Conservation (phyloP, 2,888 invertebrate species). For the Andrena flavipes region DNA sequence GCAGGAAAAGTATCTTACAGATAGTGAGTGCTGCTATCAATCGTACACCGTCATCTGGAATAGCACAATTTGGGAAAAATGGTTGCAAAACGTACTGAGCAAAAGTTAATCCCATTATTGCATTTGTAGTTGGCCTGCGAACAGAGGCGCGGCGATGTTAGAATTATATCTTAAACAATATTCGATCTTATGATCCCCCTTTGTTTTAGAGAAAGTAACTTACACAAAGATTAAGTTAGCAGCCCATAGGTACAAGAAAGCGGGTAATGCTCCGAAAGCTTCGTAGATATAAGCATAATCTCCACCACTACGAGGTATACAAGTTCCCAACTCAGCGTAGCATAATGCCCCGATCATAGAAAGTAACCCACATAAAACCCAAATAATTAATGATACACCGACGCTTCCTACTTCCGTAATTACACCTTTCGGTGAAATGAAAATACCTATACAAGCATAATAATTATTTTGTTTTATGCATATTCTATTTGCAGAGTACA, state of each 20-base stretch:
- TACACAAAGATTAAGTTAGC: slow-evolving; percentile 98
- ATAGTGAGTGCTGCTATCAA: slow-evolving; percentile 93
- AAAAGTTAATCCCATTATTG: slow-evolving; percentile 98
- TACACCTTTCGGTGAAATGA: slow-evolving; percentile 97
- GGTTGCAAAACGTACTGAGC: slow-evolving; percentile 96
- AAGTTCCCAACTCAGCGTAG: slow-evolving; percentile 97
- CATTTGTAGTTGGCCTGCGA: slow-evolving; percentile 96
- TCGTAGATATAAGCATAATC: slow-evolving; percentile 98
- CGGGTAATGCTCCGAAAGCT: slow-evolving; percentile 95
- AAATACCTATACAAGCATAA: slow-evolving; percentile 89
- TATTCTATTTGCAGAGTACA: background rate
- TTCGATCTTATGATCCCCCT: background rate
- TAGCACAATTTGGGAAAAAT: slow-evolving; percentile 91
- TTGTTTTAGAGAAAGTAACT: slow-evolving; percentile 81
- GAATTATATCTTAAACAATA: background rate
- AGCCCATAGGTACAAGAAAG: slow-evolving; percentile 98
- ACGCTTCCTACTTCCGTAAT: slow-evolving; percentile 95
- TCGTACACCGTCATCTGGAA: slow-evolving; percentile 90
- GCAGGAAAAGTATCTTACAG: slow-evolving; percentile 86
- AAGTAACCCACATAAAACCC: slow-evolving; percentile 94
- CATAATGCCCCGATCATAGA: slow-evolving; percentile 98
- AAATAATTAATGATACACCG: slow-evolving; percentile 94
- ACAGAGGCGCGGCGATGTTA: slow-evolving; percentile 11
- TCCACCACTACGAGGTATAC: slow-evolving; percentile 96
- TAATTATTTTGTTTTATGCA: slow-evolving; percentile 7